Base-by-base conservation (phyloP, 37 sponge, comb jelly and placozoan species). In the Chondrosia reniformis region DNA sequence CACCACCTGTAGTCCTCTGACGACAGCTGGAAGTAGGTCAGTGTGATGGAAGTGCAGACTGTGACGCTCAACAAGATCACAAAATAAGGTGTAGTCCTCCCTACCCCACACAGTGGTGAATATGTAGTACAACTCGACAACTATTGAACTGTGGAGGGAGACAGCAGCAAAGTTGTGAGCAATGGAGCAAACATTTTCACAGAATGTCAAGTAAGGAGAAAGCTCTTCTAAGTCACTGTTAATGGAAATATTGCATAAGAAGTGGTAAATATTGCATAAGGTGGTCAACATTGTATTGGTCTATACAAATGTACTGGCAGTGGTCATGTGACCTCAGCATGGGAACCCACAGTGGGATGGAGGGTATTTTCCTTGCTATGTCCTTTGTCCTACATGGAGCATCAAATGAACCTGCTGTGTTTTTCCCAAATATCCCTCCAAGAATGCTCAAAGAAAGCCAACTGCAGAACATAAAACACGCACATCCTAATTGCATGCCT, bases 1-100 rank as follows among this genome's bases (percentile, higher is more conserved):
- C 96, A 95, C 96, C 96, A 95, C 43, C 91, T 84, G 66, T 95
- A 95, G 85, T 95, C 96, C 57, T 95, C 96, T 6, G 90, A 55
- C 5, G 91, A 95, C 30, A 95, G 86, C 77, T 89, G 90, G 79
- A 93, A 93, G 74, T 95, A 95, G 59, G 94, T 93, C 63, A 95
- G 93, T 27, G 91, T 84, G 22, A 95, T 67, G 42, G 96, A 95
- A 40, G 90, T 95, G 69, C 94, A 93, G 43, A 83, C 90, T 24
- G 94, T 81, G 54, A 95, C 96, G 32, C 81, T 81, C 46, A 95
- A 58, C 46, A 95, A 85, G 46, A 95, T 93, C 24, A 95, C n/a
- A 75, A 90, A 93, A 95, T 15, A 95, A 82, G 1, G 93, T 89
- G 83, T 93, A 95, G 0, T 80, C 76, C 75, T 95, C 91, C 37